phyloP scores from a whole-genome alignment of 2,888 invertebrate species.

The Phymatocera aterrima region DNA sequence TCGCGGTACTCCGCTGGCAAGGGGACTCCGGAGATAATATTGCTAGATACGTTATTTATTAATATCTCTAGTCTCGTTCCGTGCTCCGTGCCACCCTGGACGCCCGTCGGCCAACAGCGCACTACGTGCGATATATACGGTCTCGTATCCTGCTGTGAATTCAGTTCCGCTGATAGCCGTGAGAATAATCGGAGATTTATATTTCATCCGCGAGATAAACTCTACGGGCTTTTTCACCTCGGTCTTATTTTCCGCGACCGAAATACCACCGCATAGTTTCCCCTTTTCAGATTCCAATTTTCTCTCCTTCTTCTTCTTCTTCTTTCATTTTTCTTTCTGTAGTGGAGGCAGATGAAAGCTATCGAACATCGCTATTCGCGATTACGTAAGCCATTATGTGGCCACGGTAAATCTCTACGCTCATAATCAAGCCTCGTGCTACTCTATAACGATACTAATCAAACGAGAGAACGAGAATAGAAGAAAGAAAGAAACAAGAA shows the following conservation, averaged over 20 bases:
- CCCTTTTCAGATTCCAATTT: background rate
- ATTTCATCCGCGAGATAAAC: background rate
- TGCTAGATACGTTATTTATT: conserved; percentile 70
- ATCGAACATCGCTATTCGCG: conserved; percentile 10
- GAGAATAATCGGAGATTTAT: conserved; percentile 40
- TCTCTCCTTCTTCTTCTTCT: background rate
- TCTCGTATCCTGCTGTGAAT: conserved; percentile 42
- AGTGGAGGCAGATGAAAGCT: background rate
- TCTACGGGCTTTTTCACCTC: background rate
- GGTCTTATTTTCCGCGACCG: background rate
- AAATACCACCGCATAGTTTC: background rate
- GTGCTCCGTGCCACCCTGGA: conserved; percentile 36
- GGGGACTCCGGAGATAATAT: conserved; percentile 68
- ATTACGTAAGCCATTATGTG: background rate
- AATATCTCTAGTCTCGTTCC: conserved; percentile 55
- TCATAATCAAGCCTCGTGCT: background rate
- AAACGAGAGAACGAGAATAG: background rate
- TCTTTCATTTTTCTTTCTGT: background rate
- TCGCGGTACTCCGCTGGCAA: conserved; percentile 53
- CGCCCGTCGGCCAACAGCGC: conserved; percentile 37
- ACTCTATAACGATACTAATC: background rate
- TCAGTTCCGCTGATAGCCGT: conserved; percentile 44
- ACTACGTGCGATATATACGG: conserved; percentile 31
- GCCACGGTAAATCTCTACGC: background rate
- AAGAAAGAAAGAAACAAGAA: background rate